Evolutionary conservation across 2,113 vertebrate genomes (phyloP).

Genomic region (Perccottus glenii): DNA sequence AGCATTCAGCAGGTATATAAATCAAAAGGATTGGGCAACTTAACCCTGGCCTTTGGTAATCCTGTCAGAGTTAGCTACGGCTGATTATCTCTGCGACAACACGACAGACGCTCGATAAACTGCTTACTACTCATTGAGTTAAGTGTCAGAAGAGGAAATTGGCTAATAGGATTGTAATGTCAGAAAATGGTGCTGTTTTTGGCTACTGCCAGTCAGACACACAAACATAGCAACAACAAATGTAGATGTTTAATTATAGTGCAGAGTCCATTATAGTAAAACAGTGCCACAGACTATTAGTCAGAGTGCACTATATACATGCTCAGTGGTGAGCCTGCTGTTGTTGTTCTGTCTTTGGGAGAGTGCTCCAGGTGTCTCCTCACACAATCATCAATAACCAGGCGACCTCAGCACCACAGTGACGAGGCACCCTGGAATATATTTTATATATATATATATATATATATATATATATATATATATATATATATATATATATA

Average conservation of each 20-base stretch:
- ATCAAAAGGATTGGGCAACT: background rate
- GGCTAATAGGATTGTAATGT: slow-evolving; percentile 44
- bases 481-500: too few relatives aligned
- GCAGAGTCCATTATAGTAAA: slow-evolving; percentile 11
- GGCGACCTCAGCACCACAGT: slow-evolving; percentile 11
- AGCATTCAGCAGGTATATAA: slow-evolving; percentile 11
- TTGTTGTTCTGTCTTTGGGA: background rate
- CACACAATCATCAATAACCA: slow-evolving; percentile 11
- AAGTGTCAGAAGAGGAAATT: slow-evolving; percentile 22
- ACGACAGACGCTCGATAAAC: slow-evolving; percentile 38
- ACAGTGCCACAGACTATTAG: background rate
- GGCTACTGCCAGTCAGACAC: background rate
- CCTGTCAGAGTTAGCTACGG: slow-evolving; percentile 44
- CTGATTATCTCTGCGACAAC: slow-evolving; percentile 55
- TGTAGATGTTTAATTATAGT: slow-evolving; percentile 22
- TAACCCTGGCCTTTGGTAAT: slow-evolving; percentile 24
- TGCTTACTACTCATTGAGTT: slow-evolving; percentile 49
- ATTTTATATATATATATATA: too few relatives aligned
- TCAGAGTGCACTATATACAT: background rate
- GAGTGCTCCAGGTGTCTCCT: slow-evolving; percentile 3
- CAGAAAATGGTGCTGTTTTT: slow-evolving; percentile 17
- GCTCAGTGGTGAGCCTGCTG: background rate
- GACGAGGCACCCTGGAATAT: background rate
- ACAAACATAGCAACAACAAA: slow-evolving; percentile 6
- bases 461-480: too few relatives aligned